phyloP scores from a whole-genome alignment of 2,797 vertebrate genomes.

The Cottoperca gobio region DNA sequence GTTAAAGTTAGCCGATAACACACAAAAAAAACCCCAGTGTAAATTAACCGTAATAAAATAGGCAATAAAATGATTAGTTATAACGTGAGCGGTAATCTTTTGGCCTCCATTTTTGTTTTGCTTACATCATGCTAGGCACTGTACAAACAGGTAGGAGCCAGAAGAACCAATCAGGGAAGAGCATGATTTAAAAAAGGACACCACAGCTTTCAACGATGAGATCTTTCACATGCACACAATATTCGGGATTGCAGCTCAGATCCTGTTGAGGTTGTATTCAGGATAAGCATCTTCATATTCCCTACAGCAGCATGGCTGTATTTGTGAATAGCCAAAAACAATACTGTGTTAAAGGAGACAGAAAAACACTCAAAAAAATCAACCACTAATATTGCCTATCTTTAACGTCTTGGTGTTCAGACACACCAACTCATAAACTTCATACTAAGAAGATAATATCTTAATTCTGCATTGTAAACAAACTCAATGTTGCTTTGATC shows the following conservation, averaged over 20 bases:
- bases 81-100: constrained; percentile 41
- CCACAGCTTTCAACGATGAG: constrained; percentile 41
- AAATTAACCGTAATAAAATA: constrained; percentile 23
- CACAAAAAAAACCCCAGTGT: constrained; percentile 19
- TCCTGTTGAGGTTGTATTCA: constrained; percentile 41
- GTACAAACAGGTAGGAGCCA: constrained; percentile 66
- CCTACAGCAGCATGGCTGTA: constrained; percentile 4
- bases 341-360: constrained; percentile 30
- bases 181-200: constrained; percentile 36
- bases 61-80: constrained; percentile 29
- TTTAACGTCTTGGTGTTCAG: constrained; percentile 41
- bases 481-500: constrained; percentile 55
- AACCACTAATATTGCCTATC: constrained; percentile 53
- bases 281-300: constrained; percentile 29
- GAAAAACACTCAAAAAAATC: constrained; percentile 3
- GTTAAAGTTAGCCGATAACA: constrained; percentile 58
- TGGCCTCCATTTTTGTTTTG: constrained; percentile 66
- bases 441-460: constrained; percentile 46
- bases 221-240: constrained; percentile 55
- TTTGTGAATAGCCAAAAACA: constrained; percentile 1
- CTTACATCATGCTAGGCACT: constrained; percentile 78
- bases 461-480: constrained; percentile 66
- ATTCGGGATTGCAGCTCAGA: constrained; percentile 32
- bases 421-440: constrained; percentile 42
- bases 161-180: constrained; percentile 53